phyloP scores from a whole-genome alignment of 2,888 invertebrate genomes.

The Rhingia campestris region DNA sequence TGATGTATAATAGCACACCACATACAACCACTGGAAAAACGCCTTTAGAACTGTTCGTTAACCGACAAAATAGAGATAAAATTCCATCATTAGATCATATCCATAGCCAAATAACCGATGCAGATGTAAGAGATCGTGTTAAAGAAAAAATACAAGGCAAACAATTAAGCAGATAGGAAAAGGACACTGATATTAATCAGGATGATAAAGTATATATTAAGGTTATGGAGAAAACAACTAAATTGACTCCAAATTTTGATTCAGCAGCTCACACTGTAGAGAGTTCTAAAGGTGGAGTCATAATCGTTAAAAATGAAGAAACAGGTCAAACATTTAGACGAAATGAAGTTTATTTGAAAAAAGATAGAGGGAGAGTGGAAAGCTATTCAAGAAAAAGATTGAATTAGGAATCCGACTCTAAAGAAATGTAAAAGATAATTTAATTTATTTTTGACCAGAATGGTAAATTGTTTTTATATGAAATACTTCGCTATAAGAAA shows the following conservation, averaged over 20 bases:
- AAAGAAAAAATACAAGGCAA: conserved; percentile 41
- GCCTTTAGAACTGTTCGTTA: conserved; percentile 75
- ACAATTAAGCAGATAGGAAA: conserved; percentile 45
- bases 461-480: too few species aligned
- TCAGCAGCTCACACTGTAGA: conserved; percentile 13
- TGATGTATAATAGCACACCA: conserved; percentile 74
- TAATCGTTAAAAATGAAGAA: conserved; percentile 14
- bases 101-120: not conserved
- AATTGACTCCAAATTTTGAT: conserved; percentile 21
- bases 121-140: conserved; percentile 18
- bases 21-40: conserved; percentile 76
- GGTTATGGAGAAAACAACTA: conserved; percentile 19
- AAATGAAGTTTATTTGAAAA: conserved; percentile 20
- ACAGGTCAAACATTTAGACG: conserved; percentile 15
- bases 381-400: conserved; percentile 2
- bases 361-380: conserved; percentile 16
- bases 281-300: conserved; percentile 10
- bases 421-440: too few species aligned
- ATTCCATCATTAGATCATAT: conserved; percentile 57
- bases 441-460: too few species aligned
- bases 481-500: too few species aligned
- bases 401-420: too few species aligned
- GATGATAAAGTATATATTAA: conserved; percentile 42
- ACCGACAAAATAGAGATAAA: conserved; percentile 75
- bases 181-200: conserved; percentile 12